These are phyloP conservation scores for Catalaphyllia jardinei DNA, from an alignment of 64 coral and sea anemone genomes.

Conservation along the genomic window DNA sequence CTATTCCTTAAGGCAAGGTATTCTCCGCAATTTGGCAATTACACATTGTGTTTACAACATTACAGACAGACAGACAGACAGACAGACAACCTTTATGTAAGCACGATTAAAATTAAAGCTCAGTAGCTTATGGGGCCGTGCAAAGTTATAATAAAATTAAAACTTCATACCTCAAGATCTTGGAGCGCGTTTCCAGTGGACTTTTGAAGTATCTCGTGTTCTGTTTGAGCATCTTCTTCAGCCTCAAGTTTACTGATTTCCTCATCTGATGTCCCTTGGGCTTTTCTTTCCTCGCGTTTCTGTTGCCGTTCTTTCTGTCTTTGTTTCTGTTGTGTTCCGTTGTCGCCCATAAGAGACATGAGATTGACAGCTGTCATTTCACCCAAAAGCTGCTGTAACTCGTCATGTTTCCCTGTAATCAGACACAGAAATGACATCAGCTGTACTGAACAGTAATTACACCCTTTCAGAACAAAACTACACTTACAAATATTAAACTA, in stretches of 20 bases:
- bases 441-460: neutral
- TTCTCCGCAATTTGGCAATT: too few relatives aligned
- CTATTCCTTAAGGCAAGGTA: too few relatives aligned
- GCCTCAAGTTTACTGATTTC: constrained; percentile 79
- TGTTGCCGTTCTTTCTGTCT: constrained; percentile 72
- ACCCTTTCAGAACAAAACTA: too few relatives aligned
- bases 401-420: constrained; percentile 79
- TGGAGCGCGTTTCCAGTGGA: constrained; percentile 74
- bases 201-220: constrained; percentile 62
- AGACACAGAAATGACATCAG: neutral
- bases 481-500: too few relatives aligned
- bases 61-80: too few relatives aligned
- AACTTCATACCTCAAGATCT: constrained; percentile 77
- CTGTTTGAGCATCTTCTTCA: constrained; percentile 80
- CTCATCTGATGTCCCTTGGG: constrained; percentile 78
- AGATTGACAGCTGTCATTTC: constrained; percentile 66
- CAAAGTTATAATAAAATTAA: too few relatives aligned
- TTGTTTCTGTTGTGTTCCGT: constrained; percentile 73
- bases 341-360: constrained; percentile 75
- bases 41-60: too few relatives aligned
- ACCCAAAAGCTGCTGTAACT: constrained; percentile 79
- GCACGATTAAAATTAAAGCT: too few relatives aligned
- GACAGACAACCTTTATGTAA: too few relatives aligned
- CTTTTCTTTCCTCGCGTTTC: constrained; percentile 67
- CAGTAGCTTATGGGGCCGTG: too few relatives aligned